phyloP scores from a whole-genome alignment of 2,888 invertebrate genomes.

The Luperina testacea region DNA sequence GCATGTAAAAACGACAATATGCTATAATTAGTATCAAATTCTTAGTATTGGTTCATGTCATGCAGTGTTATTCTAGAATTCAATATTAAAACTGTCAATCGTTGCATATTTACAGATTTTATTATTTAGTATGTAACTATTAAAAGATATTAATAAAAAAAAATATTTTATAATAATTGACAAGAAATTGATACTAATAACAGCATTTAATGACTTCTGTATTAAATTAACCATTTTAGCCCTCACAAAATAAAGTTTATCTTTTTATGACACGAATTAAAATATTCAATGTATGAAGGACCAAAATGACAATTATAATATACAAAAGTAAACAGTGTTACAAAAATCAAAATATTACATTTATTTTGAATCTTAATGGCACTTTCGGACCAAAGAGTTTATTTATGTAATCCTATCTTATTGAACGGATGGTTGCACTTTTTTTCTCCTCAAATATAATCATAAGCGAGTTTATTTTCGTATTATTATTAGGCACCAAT shows the following conservation, averaged over 20 bases:
- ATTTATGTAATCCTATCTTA: slow-evolving; percentile 25
- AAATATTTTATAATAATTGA: neutral
- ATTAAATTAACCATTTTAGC: neutral
- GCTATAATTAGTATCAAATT: slow-evolving; percentile 25
- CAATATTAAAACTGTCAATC: neutral
- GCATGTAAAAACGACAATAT: slow-evolving; percentile 14
- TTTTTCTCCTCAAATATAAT: slow-evolving; percentile 16
- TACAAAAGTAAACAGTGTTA: slow-evolving; percentile 32
- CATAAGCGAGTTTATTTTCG: neutral
- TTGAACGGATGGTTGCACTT: slow-evolving; percentile 48
- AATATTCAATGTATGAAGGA: neutral
- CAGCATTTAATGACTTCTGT: neutral
- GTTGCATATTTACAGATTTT: slow-evolving; percentile 4
- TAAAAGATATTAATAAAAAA: neutral
- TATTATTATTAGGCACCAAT: slow-evolving; percentile 11
- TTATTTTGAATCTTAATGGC: slow-evolving; percentile 43
- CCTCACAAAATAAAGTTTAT: neutral
- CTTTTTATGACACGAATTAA: too few species aligned
- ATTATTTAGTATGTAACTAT: neutral
- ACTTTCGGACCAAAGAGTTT: slow-evolving; percentile 43
- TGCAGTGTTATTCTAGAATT: neutral
- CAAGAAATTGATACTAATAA: slow-evolving; percentile 19
- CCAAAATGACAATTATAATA: neutral
- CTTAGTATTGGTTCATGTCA: neutral
- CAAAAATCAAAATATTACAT: slow-evolving; percentile 14